Percentiles rank a stretch among this genome's conserved stretches.
phyloP scores from a whole-genome alignment of 2,797 vertebrate genomes.

The Thamnophis elegans region DNA sequence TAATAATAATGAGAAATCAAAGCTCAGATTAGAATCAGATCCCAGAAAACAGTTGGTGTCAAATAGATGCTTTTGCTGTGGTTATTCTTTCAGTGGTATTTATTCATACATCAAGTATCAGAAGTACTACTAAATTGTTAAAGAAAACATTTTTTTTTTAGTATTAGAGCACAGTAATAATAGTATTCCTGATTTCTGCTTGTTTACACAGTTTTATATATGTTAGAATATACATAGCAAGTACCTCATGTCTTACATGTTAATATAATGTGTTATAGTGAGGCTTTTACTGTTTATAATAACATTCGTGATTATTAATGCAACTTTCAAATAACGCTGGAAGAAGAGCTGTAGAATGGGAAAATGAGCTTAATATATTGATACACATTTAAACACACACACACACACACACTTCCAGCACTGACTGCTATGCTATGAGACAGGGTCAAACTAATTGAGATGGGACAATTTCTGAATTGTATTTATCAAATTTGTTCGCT shows the following conservation, averaged over 20 bases:
- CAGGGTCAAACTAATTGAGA: neutral
- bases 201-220: neutral
- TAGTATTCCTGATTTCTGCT: neutral
- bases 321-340: neutral
- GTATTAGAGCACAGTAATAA: neutral
- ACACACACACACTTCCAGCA: neutral
- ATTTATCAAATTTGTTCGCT: too few relatives aligned
- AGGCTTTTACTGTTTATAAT: neutral
- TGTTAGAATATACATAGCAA: neutral
- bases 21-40: neutral
- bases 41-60: neutral
- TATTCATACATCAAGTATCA: neutral
- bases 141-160: neutral
- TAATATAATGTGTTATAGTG: neutral
- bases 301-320: neutral
- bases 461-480: neutral
- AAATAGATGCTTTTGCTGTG: neutral
- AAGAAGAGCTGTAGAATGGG: neutral
- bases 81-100: neutral
- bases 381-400: neutral
- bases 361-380: neutral
- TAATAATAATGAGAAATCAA: neutral
- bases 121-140: neutral
- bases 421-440: neutral
- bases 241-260: neutral